phyloP scores from a whole-genome alignment of 2,113 vertebrate genomes.

The Perca flavescens region DNA sequence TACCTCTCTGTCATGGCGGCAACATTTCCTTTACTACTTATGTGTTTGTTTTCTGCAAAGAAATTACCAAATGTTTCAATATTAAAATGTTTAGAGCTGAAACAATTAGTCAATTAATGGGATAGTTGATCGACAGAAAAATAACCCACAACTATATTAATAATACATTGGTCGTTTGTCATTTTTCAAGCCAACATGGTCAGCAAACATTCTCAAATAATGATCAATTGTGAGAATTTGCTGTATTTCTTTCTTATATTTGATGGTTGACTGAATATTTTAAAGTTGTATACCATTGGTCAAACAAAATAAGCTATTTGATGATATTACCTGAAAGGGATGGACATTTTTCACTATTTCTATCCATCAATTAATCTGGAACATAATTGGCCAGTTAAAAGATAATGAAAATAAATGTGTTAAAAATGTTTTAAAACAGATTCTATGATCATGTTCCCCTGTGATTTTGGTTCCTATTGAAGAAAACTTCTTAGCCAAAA shows the following conservation, averaged over 20 bases:
- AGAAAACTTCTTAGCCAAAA: not conserved
- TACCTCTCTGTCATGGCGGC: not conserved
- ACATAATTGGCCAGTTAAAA: not conserved
- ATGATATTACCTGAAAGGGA: not conserved
- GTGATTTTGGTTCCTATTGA: not conserved
- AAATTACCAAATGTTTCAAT: rapidly evolving
- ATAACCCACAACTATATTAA: not conserved
- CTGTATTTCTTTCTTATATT: not conserved
- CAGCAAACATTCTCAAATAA: not conserved
- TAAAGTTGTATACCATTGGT: not conserved
- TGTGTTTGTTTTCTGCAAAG: not conserved
- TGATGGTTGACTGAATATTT: not conserved
- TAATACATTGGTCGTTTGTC: not conserved
- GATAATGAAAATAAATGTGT: not conserved
- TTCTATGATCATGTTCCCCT: not conserved
- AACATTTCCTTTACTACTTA: not conserved
- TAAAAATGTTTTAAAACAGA: not conserved
- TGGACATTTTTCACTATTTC: not conserved
- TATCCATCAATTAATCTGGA: not conserved
- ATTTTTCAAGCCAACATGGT: not conserved
- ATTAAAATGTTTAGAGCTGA: not conserved
- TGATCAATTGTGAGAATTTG: not conserved
- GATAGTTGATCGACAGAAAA: not conserved
- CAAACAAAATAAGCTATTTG: not conserved
- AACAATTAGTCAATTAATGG: not conserved